A percentile compares a stretch with the other conserved stretches of the same genome.
Evolutionary conservation across 2,113 vertebrate genomes (phyloP).

Genomic region (Zosterops borbonicus): DNA sequence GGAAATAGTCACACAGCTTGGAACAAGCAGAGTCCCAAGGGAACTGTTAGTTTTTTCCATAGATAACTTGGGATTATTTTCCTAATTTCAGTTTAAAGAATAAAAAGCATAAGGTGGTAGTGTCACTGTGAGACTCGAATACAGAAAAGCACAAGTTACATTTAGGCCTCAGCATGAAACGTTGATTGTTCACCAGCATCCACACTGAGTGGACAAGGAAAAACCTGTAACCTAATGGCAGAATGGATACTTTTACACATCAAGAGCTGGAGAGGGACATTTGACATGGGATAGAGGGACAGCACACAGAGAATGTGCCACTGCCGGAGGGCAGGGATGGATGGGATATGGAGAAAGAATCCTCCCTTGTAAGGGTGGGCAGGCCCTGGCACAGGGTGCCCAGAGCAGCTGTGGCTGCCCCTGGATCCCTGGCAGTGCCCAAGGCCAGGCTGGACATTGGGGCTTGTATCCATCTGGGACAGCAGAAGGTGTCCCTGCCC

Average conservation of each 20-base stretch:
- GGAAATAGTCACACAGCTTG: not conserved
- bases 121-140: not conserved
- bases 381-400: not conserved
- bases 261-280: not conserved
- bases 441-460: rapidly evolving
- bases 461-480: not conserved
- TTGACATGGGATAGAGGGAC: not conserved
- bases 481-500: not conserved
- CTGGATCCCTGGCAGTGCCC: not conserved
- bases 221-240: not conserved
- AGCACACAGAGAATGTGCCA: not conserved
- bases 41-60: not conserved
- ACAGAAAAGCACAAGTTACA: not conserved
- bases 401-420: not conserved
- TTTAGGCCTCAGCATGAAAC: not conserved
- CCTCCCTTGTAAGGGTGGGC: rapidly evolving
- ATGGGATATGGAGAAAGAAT: not conserved
- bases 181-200: not conserved
- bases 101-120: not conserved
- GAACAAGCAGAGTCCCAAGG: not conserved
- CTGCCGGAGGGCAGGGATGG: rapidly evolving
- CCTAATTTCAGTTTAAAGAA: not conserved
- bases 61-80: not conserved
- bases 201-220: not conserved
- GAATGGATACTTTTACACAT: not conserved